Conservation (phyloP, 2,113 vertebrate genomes). For the Lophochroa leadbeateri region DNA sequence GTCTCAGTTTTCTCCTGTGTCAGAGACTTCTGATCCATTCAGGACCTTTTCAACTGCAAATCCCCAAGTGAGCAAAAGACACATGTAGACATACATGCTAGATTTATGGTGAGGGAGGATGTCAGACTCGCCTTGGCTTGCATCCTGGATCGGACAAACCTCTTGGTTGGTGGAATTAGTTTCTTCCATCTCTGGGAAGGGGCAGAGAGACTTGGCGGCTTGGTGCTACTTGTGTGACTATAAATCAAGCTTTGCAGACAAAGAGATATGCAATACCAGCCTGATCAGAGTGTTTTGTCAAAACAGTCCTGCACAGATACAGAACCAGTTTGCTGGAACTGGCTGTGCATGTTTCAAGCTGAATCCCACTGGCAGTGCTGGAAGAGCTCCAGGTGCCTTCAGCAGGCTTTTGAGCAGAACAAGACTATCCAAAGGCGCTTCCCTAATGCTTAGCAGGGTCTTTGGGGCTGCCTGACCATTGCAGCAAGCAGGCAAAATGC, state of each 20-base stretch:
- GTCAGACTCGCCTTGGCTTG: not conserved
- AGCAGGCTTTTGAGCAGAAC: accelerated
- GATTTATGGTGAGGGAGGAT: not conserved
- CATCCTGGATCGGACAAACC: not conserved
- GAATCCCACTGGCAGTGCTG: not conserved
- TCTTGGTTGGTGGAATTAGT: not conserved
- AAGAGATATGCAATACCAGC: not conserved
- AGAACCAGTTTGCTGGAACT: not conserved
- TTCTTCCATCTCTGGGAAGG: not conserved
- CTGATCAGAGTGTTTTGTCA: not conserved
- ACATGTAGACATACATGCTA: accelerated
- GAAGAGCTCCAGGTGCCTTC: not conserved
- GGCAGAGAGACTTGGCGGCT: not conserved
- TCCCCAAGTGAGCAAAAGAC: not conserved
- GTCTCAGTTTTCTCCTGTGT: not conserved
- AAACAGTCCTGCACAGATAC: not conserved
- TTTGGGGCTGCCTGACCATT: not conserved
- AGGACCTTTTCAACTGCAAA: not conserved
- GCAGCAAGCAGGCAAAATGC: not conserved
- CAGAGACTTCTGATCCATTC: not conserved
- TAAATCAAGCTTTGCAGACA: not conserved
- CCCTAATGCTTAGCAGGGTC: not conserved
- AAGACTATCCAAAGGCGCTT: not conserved
- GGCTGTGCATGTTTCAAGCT: not conserved
- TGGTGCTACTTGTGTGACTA: not conserved